Percentiles rank a stretch among this genome's conserved stretches.
Conservation (phyloP, 2,113 vertebrate species). For the Nansenia antarctica region DNA sequence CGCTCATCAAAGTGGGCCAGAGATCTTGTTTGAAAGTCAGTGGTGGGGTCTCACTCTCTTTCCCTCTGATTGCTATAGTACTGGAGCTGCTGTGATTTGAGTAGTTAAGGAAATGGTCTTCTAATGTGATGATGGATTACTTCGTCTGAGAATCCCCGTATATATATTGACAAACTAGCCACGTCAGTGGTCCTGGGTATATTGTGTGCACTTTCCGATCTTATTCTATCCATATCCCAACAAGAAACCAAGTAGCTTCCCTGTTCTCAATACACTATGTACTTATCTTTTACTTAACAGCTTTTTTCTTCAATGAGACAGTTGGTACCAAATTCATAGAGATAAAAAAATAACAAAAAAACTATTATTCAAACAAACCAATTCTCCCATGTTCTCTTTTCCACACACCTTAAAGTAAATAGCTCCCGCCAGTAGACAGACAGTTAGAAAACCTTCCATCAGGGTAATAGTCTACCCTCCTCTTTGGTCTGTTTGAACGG, state of each 20-base stretch:
- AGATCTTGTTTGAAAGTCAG: not conserved
- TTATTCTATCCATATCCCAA: not conserved
- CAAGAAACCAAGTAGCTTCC: not conserved
- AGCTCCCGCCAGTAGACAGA: too few relatives aligned
- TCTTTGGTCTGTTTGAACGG: not conserved
- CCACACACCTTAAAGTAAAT: too few relatives aligned
- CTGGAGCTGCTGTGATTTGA: not conserved
- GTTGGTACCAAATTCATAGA: too few relatives aligned
- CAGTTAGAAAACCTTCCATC: not conserved
- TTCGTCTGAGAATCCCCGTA: not conserved
- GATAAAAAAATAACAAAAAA: too few relatives aligned
- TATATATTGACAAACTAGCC: not conserved
- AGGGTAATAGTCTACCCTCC: not conserved
- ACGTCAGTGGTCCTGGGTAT: not conserved
- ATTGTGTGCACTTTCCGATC: constrained; percentile 5
- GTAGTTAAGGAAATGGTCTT: not conserved
- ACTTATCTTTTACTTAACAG: not conserved
- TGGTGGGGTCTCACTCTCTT: not conserved
- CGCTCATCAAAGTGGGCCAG: not conserved
- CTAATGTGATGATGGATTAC: not conserved
- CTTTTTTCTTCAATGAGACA: not conserved
- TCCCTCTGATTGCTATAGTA: not conserved
- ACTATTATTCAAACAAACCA: too few relatives aligned
- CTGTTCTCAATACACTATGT: not conserved
- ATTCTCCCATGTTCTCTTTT: too few relatives aligned